Percentiles rank a stretch among this genome's conserved stretches.
phyloP scores from a whole-genome alignment of 1,140 invertebrate species.

The Drosophila ogumai region DNA sequence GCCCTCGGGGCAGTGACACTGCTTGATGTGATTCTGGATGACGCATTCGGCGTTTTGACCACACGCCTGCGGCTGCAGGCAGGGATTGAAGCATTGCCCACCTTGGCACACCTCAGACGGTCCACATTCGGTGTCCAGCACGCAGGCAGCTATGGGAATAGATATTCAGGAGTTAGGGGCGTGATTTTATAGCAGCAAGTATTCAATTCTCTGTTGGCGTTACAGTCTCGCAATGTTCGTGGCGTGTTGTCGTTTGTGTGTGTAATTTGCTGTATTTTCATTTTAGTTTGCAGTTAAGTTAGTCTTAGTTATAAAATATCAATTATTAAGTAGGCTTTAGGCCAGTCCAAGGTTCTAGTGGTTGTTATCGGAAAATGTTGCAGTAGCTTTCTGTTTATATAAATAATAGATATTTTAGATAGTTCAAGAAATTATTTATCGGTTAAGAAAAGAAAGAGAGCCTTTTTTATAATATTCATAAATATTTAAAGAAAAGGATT shows the following conservation, averaged over 20 bases:
- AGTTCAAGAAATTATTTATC: too few relatives aligned
- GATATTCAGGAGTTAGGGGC: conserved; percentile 15
- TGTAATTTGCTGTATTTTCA: conserved; percentile 42
- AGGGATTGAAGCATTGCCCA: conserved; percentile 94
- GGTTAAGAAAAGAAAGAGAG: too few relatives aligned
- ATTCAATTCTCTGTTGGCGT: conserved; percentile 25
- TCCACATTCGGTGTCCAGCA: conserved; percentile 92
- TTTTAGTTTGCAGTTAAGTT: conserved; percentile 67
- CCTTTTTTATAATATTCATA: too few relatives aligned
- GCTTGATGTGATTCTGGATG: conserved; percentile 90
- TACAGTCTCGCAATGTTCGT: conserved; percentile 40
- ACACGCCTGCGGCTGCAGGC: conserved; percentile 90
- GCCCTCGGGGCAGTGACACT: conserved; percentile 92
- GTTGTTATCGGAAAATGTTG: conserved; percentile 23
- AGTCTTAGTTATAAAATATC: conserved; percentile 53
- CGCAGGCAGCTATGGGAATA: conserved; percentile 89
- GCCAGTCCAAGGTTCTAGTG: conserved; percentile 55
- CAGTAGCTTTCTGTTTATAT: background rate
- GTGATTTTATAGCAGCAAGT: background rate
- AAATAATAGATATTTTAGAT: background rate
- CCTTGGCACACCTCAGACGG: conserved; percentile 91
- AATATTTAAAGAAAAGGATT: too few relatives aligned
- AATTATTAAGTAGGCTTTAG: conserved; percentile 31
- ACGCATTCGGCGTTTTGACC: conserved; percentile 95
- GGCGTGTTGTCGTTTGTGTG: conserved; percentile 39